Evolutionary conservation across 2,888 invertebrate species (phyloP).

Genomic region (Temnothorax ravouxi): DNA sequence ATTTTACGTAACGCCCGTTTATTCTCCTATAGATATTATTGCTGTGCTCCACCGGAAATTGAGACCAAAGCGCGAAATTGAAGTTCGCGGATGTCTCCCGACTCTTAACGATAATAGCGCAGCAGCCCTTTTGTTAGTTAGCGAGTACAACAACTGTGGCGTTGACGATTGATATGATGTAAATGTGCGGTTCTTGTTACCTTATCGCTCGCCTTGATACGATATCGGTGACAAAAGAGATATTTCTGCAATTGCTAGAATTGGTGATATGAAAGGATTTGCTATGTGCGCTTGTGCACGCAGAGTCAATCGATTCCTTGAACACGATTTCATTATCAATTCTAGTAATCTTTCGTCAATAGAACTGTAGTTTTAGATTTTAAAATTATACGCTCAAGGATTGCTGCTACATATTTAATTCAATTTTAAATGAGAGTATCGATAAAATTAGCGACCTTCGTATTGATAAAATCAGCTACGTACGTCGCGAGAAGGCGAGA

Average conservation of each 20-base stretch:
- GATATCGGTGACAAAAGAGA: constrained; percentile 7
- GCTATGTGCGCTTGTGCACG: background rate
- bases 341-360: background rate
- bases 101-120: background rate
- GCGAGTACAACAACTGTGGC: background rate
- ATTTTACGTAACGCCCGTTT: constrained; percentile 11
- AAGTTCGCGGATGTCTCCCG: background rate
- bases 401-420: background rate
- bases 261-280: background rate
- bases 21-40: background rate
- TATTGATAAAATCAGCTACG: background rate
- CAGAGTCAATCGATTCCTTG: background rate
- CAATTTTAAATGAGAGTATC: background rate
- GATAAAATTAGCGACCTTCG: background rate
- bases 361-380: background rate
- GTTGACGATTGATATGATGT: background rate
- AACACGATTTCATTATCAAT: background rate
- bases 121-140: background rate
- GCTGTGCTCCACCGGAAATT: background rate
- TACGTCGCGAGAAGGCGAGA: background rate
- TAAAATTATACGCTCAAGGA: background rate
- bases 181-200: background rate
- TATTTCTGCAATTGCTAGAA: constrained; percentile 13
- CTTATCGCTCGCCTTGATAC: constrained; percentile 25
- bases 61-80: background rate